phyloP scores from a whole-genome alignment of 1,140 invertebrate genomes.

The Phortica variegata region DNA sequence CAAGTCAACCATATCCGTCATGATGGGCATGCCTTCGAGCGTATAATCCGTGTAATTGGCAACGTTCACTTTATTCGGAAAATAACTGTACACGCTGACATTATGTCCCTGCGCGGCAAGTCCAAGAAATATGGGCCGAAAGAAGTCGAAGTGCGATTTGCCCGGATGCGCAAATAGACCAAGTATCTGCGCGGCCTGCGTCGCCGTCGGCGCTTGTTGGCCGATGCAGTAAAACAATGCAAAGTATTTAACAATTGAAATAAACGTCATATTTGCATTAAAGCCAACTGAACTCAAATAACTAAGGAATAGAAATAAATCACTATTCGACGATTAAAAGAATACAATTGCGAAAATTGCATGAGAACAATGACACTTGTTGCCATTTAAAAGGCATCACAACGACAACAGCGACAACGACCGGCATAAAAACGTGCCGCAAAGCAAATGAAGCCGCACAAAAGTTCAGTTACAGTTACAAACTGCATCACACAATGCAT shows the following conservation, averaged over 20 bases:
- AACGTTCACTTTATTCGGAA: conserved; percentile 59
- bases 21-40: conserved; percentile 49
- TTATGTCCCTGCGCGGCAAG: conserved; percentile 65
- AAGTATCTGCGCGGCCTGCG: conserved; percentile 56
- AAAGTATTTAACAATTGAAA: neutral
- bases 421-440: too few species aligned
- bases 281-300: neutral
- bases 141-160: conserved; percentile 70
- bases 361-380: too few species aligned
- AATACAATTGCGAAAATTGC: too few species aligned
- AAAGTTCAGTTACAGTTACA: too few species aligned
- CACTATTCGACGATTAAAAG: too few species aligned
- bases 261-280: conserved; percentile 4
- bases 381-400: too few species aligned
- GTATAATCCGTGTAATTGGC: conserved; percentile 65
- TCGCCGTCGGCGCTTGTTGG: neutral
- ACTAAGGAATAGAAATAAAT: too few species aligned
- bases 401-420: too few species aligned
- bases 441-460: too few species aligned
- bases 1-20: conserved; percentile 43
- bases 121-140: conserved; percentile 64
- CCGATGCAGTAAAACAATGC: too few species aligned
- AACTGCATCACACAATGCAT: too few species aligned
- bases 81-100: conserved; percentile 67
- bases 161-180: conserved; percentile 65